phyloP scores from a whole-genome alignment of 2,113 vertebrate genomes.

The Neofelis nebulosa region DNA sequence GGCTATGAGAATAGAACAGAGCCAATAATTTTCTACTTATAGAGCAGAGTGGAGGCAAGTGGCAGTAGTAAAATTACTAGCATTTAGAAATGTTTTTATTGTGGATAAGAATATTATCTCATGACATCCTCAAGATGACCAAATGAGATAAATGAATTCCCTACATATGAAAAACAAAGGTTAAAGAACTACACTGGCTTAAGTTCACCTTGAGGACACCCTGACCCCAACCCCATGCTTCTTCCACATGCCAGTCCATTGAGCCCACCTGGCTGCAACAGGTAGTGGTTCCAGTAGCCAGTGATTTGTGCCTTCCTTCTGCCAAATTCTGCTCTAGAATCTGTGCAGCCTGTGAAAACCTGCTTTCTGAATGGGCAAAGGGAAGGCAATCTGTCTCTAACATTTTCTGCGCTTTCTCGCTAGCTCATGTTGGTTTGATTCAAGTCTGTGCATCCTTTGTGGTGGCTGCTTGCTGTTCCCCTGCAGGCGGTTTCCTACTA shows the following conservation, averaged over 20 bases:
- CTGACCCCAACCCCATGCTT: not conserved
- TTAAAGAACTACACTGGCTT: not conserved
- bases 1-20: not conserved
- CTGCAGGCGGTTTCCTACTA: not conserved
- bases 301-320: not conserved
- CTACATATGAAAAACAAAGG: not conserved
- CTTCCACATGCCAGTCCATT: not conserved
- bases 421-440: not conserved
- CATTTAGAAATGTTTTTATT: not conserved
- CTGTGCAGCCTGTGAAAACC: not conserved
- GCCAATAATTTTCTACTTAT: not conserved
- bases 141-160: not conserved
- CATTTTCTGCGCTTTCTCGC: not conserved
- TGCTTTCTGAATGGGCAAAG: not conserved
- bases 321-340: not conserved
- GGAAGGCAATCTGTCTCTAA: not conserved
- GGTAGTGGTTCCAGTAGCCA: not conserved
- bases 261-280: not conserved
- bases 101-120: not conserved
- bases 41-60: not conserved
- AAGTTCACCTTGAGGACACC: not conserved
- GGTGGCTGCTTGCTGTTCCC: not conserved
- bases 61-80: not conserved
- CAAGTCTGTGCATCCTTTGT: not conserved
- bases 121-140: not conserved